These are phyloP conservation scores for Nemotelus nigrinus DNA, from an alignment of 2,888 invertebrate species.

Conservation along the genomic window DNA sequence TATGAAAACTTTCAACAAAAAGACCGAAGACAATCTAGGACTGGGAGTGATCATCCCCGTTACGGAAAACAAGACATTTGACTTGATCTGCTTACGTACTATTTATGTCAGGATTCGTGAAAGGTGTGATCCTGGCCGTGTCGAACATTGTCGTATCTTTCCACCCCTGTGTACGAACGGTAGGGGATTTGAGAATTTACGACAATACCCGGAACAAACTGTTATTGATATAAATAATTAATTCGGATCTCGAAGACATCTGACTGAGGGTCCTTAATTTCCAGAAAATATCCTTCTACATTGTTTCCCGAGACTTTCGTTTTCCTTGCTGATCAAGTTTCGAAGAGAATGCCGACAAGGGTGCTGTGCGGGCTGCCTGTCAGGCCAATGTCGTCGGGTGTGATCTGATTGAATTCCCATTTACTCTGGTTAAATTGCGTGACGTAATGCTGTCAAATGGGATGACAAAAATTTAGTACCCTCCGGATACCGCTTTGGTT, in stretches of 20 bases:
- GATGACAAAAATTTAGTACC: conserved; percentile 27
- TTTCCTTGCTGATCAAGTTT: not conserved
- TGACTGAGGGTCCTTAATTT: conserved; percentile 32
- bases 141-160: not conserved
- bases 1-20: conserved; percentile 35
- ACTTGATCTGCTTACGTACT: conserved; percentile 42
- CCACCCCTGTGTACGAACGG: not conserved
- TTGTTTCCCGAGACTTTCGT: no score
- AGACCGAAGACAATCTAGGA: not conserved
- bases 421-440: conserved; percentile 39
- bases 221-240: conserved; percentile 44
- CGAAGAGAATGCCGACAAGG: conserved; percentile 1
- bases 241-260: conserved; percentile 19
- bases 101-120: conserved; percentile 37
- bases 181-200: conserved; percentile 24
- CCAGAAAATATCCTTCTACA: conserved; percentile 14
- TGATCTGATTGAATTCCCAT: conserved; percentile 41
- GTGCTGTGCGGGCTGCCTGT: not conserved
- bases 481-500: not conserved
- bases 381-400: conserved; percentile 10
- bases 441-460: conserved; percentile 33
- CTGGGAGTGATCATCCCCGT: not conserved
- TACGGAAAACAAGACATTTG: conserved; percentile 15
- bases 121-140: conserved; percentile 29
- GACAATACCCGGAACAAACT: conserved; percentile 38